A percentile compares a stretch with the other conserved stretches of the same genome.
Conservation (phyloP, 1,140 invertebrate genomes). For the Triops longicaudatus region DNA sequence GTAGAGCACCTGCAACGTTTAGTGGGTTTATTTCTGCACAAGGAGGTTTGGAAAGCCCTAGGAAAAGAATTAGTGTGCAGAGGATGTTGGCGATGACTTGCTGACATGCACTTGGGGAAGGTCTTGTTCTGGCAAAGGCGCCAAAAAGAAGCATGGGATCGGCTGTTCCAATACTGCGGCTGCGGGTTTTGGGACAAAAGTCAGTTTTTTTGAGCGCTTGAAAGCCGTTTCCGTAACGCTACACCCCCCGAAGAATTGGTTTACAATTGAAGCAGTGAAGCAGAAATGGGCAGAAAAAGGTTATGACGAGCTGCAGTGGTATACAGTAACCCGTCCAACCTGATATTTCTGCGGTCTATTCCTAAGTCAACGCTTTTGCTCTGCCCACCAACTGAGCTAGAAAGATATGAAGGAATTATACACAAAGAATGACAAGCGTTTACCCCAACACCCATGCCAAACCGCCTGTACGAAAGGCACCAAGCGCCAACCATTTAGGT, state of each 20-base stretch:
- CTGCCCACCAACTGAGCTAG: background rate
- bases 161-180: background rate
- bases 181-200: background rate
- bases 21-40: slow-evolving; percentile 5
- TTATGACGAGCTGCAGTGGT: background rate
- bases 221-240: background rate
- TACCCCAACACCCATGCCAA: background rate
- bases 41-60: background rate
- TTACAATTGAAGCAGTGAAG: background rate
- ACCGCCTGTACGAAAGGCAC: background rate
- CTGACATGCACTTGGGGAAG: background rate
- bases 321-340: background rate
- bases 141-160: background rate
- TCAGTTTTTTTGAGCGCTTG: background rate
- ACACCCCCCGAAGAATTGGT: slow-evolving; percentile 2
- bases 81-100: slow-evolving; percentile 1
- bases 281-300: background rate
- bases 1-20: slow-evolving; percentile 11
- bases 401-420: slow-evolving; percentile 4
- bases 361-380: background rate
- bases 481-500: too few species aligned
- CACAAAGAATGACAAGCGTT: background rate
- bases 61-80: background rate
- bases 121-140: slow-evolving; percentile 5
- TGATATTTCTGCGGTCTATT: background rate